A percentile compares a stretch with the other conserved stretches of the same genome.
Conservation (phyloP, 1,140 invertebrate genomes). For the Bilobella aurantiaca region DNA sequence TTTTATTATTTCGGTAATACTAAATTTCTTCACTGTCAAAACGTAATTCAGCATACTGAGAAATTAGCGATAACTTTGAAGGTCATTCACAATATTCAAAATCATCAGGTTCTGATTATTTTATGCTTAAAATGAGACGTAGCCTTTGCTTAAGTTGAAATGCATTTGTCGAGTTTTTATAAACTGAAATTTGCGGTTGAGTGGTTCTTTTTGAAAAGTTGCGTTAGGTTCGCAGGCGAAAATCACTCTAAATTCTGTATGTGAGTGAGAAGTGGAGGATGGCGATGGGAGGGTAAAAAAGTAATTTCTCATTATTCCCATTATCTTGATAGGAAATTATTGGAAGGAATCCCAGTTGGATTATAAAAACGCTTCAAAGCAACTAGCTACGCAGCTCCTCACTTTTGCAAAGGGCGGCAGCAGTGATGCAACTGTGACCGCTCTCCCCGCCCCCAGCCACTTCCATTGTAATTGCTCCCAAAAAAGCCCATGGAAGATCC, state of each 20-base stretch:
- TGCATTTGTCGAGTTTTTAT: background rate
- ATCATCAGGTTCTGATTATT: no score
- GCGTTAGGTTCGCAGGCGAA: background rate
- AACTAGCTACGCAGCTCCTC: background rate
- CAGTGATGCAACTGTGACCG: constrained; percentile 5
- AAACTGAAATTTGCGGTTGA: constrained; percentile 4
- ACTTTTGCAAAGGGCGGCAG: constrained; percentile 9
- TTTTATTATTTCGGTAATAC: no score
- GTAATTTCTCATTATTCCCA: constrained; percentile 35
- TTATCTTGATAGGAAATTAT: constrained; percentile 36
- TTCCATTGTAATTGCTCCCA: background rate
- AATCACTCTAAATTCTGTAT: background rate
- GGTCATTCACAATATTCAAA: no score
- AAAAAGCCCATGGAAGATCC: no score
- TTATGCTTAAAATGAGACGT: no score
- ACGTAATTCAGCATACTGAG: no score
- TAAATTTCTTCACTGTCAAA: no score
- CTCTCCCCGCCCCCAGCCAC: constrained; percentile 3
- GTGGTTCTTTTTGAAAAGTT: no score
- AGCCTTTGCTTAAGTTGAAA: no score
- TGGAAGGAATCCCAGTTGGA: constrained; percentile 35
- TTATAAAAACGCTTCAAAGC: constrained; percentile 27
- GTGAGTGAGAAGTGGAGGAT: background rate
- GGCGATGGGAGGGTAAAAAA: constrained; percentile 17
- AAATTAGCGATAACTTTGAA: no score